Evolutionary conservation across 2,113 vertebrate species (phyloP).

Genomic region (Sinocyclocheilus rhinocerous): DNA sequence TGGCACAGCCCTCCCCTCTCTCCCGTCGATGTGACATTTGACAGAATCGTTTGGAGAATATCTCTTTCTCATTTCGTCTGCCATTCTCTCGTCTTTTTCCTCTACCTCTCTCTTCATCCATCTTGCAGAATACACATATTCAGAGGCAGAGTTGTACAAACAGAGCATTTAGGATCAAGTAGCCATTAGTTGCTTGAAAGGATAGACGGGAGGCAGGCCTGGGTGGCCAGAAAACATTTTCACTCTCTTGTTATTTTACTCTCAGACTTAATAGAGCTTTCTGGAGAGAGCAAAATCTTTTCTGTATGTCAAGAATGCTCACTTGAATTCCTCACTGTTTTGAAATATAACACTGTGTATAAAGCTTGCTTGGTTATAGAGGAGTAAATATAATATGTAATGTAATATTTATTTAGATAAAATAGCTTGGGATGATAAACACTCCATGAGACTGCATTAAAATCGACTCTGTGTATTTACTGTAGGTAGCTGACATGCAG

Average conservation of each 20-base stretch:
- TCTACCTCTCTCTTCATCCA: conserved; percentile 35
- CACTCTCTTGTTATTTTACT: conserved; percentile 47
- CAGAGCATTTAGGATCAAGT: conserved; percentile 88
- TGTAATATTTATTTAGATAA: not conserved
- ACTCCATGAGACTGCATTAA: not conserved
- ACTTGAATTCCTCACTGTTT: conserved; percentile 31
- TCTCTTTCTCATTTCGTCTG: conserved; percentile 44
- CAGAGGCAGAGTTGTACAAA: conserved; percentile 94
- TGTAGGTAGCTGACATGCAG: not conserved
- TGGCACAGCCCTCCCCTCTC: conserved; percentile 38
- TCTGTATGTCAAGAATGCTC: conserved; percentile 21
- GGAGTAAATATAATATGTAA: not conserved
- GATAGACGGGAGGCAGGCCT: conserved; percentile 30
- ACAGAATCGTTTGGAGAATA: conserved; percentile 57
- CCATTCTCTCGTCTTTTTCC: conserved; percentile 37
- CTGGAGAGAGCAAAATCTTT: conserved; percentile 24
- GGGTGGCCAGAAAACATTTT: conserved; percentile 44
- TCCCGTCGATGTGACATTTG: conserved; percentile 61
- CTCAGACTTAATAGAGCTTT: conserved; percentile 34
- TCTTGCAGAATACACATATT: conserved; percentile 82
- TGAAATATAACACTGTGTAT: not conserved
- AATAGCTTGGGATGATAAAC: not conserved
- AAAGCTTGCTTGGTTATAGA: conserved; percentile 2
- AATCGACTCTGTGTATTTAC: not conserved
- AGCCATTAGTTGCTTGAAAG: conserved; percentile 88